These are phyloP conservation scores for Mesorhabditis sp. DNA, from an alignment of 2,888 invertebrate genomes.

Conservation along the genomic window DNA sequence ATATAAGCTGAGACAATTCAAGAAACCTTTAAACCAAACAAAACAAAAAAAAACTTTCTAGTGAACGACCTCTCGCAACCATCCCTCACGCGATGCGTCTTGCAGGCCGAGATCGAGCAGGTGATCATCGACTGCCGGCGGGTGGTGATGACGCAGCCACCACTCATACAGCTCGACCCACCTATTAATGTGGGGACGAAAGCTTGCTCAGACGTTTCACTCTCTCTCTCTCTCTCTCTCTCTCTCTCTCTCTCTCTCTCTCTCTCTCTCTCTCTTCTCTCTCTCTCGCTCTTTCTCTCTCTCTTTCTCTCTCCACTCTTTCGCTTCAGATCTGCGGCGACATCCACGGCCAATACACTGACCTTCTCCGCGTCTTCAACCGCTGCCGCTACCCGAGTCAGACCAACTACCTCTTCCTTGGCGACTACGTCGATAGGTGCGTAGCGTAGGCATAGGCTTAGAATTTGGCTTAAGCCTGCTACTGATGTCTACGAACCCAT, in stretches of 20 bases:
- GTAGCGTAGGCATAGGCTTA: conserved; percentile 31
- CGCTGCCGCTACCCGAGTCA: conserved; percentile 43
- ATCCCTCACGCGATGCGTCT: conserved; percentile 28
- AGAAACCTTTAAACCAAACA: too few relatives aligned
- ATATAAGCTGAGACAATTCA: too few relatives aligned
- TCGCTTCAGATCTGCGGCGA: conserved; percentile 40
- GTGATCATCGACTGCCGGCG: conserved; percentile 23
- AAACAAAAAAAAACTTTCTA: conserved; percentile 12
- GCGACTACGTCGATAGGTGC: conserved; percentile 46
- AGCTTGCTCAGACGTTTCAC: not conserved
- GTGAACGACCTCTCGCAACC: conserved; percentile 34
- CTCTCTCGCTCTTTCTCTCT: not conserved
- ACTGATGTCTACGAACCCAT: not conserved
- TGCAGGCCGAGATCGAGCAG: conserved; percentile 25
- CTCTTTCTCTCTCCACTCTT: not conserved
- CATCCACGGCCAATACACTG: conserved; percentile 53
- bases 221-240: not conserved
- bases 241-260: not conserved
- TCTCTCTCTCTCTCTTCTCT: not conserved
- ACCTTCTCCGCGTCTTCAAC: conserved; percentile 40
- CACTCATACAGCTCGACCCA: conserved; percentile 33
- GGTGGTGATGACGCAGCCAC: conserved; percentile 29
- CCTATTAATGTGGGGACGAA: conserved; percentile 27
- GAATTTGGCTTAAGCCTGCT: not conserved
- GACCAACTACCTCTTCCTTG: conserved; percentile 43